phyloP scores from a whole-genome alignment of 2,797 vertebrate genomes.

The Threskiornis aethiopicus region DNA sequence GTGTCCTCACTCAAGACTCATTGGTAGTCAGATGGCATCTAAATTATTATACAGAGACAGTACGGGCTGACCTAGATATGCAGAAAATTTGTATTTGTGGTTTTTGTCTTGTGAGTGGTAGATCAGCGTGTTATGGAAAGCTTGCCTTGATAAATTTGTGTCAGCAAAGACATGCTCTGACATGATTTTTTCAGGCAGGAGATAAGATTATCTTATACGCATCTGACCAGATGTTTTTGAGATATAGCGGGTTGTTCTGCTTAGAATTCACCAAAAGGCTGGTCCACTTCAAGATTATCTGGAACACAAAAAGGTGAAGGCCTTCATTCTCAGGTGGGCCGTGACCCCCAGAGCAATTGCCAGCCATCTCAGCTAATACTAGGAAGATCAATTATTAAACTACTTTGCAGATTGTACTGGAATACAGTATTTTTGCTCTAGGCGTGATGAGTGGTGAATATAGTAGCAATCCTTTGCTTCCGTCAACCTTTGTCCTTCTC shows the following conservation, averaged over 20 bases:
- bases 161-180: neutral
- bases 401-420: neutral
- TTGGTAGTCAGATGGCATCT: neutral
- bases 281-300: neutral
- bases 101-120: neutral
- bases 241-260: neutral
- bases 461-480: neutral
- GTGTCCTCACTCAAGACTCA: neutral
- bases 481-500: neutral
- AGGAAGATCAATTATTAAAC: neutral
- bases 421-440: neutral
- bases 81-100: neutral
- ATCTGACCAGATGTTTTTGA: neutral
- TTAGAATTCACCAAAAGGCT: neutral
- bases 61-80: neutral
- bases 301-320: neutral
- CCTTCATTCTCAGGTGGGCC: neutral
- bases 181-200: neutral
- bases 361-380: neutral
- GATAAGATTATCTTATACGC: fast-evolving
- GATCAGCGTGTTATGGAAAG: neutral
- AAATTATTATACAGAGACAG: neutral
- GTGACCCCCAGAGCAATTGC: neutral
- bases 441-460: neutral
- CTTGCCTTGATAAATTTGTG: neutral